Percentiles rank a stretch among this genome's conserved stretches.
Evolutionary conservation across 2,888 invertebrate species (phyloP).

Genomic region (Ditylenchus weischeri): DNA sequence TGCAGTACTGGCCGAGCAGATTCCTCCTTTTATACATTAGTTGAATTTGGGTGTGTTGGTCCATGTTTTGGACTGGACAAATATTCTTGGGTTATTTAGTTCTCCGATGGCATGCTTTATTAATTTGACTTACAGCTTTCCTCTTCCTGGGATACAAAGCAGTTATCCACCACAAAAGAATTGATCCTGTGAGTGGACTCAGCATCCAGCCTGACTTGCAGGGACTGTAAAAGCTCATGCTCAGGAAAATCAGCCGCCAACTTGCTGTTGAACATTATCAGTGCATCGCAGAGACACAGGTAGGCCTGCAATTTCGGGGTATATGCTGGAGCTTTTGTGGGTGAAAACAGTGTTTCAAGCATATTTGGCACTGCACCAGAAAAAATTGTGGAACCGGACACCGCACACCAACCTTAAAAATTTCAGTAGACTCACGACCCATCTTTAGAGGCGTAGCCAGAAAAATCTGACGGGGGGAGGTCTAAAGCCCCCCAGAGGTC

Average conservation of each 20-base stretch:
- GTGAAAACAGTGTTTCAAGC: too few species aligned
- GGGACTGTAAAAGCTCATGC: conserved; percentile 59
- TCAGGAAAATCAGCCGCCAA: conserved; percentile 62
- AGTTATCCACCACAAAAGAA: conserved; percentile 50
- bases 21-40: conserved; percentile 91
- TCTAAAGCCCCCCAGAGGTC: too few species aligned
- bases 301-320: conserved; percentile 70
- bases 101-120: background rate
- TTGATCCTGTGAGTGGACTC: conserved; percentile 36
- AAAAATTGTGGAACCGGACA: too few species aligned
- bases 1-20: conserved; percentile 92
- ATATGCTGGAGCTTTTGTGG: too few species aligned
- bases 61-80: conserved; percentile 64
- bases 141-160: conserved; percentile 37
- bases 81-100: background rate
- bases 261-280: conserved; percentile 87
- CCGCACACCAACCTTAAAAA: too few species aligned
- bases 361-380: too few species aligned
- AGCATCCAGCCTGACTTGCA: conserved; percentile 60
- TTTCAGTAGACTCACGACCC: too few species aligned
- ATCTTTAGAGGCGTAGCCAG: too few species aligned
- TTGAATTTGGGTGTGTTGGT: conserved; percentile 90
- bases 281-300: conserved; percentile 87
- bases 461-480: too few species aligned
- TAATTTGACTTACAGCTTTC: conserved; percentile 18